Base-by-base conservation (phyloP, 2,888 invertebrate genomes). In the Cephus runcator region DNA sequence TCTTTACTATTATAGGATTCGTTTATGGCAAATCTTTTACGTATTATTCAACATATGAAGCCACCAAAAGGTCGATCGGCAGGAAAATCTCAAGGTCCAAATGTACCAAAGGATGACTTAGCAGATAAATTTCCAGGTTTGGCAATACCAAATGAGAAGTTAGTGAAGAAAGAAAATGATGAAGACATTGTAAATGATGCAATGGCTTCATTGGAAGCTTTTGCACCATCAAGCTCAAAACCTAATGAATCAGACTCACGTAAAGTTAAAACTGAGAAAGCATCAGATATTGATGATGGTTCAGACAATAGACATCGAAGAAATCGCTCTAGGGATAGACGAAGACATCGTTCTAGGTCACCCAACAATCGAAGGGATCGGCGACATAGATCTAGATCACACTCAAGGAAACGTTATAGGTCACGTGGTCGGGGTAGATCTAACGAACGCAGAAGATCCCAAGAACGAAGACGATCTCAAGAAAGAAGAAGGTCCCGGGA, bases 11-110 rank as follows among this genome's bases (percentile, higher is more conserved):
- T 87, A 23, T 88, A 95, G 93, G 99, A 99, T 89, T 99, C 99
- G 0, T 96, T 99, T 86, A 95, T 97, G 85, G 96, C 97, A 2
- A 99, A 98, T 92, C 93, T 99, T 68, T 93, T 99, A 36, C 94
- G 99, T 78, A 96, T 99, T 76, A 99, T 99, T 81, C 97, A 98
- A 87, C 97, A 98, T 87, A 99, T 99, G 99, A 96, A 96, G 90
- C 96, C 96, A 9, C 90, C 88, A 0, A 92, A 88, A 40, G 6
- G 78, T 15, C 75, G 80, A 31, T 76, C 78, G 0, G 76, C 74
- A 9, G 90, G 89, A 75, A 91, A 90, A 69, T 56, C 84, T 33
- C 88, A 91, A 9, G 4, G 31, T 0, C 33, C 35, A 11, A 76
- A 77, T 11, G 9, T 4, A n/a, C 92, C 92, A 81, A 91, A 92